Base-by-base conservation (phyloP, 2,888 invertebrate genomes). In the Rhagium mordax region DNA sequence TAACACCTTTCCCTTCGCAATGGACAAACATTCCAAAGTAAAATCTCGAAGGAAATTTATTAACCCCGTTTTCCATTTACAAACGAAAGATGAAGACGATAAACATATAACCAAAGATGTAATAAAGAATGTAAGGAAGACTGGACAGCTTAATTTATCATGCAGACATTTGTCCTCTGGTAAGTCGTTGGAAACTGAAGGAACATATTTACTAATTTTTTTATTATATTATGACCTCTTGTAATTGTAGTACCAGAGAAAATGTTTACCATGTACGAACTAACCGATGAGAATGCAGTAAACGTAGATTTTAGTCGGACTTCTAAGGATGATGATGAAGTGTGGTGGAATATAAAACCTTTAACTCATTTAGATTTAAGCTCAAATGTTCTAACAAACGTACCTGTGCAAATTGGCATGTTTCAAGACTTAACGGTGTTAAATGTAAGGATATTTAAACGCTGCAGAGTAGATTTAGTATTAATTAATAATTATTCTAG, bases 281-380 rank as follows among this genome's bases (percentile, higher is more conserved):
- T 92, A 72, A 91, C 92, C 74, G 90, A 91, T 70, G 91, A 92
- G 15, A 89, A 91, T 78, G 91, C 91, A 57, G 88, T 88, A 6
- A 89, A 89, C 76, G 86, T 92, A 59, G 92, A 93, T 84, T 91
- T 92, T 80, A 87, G 90, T 70, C 89, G 88, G 78, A 86, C 88
- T 4, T 90, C 91, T 62, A 78, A 79, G 51, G 90, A 90, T 48
- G 90, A 90, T 60, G 65, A 65, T 91, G 84, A 85, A 20, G 71
- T 81, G 62, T 97, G 97, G 97, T 96, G 96, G 96, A 95, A 94
- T 85, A 92, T 93, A 82, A 92, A 93, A 81, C 93, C 94, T 1
- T 88, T 97, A 20, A 93, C 91, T 74, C 92, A 92, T 81, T 89
- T 97, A 77, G 95, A 96, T 87, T 89, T 95, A 68, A 94, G 94